These are phyloP conservation scores for Agelastica alni DNA, from an alignment of 2,888 invertebrate species.

Conservation along the genomic window DNA sequence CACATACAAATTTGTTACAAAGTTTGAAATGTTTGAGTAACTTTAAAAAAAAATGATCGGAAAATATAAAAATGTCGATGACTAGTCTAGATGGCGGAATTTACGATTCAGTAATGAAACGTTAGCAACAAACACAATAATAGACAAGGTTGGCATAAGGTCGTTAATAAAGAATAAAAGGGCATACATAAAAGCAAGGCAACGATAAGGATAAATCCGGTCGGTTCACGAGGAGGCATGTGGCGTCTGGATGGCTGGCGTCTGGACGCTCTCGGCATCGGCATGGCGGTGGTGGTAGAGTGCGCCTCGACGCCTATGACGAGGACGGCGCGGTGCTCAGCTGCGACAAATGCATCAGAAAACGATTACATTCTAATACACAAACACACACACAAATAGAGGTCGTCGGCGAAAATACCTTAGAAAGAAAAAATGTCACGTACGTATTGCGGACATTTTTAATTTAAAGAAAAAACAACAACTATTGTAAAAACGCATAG, in stretches of 20 bases:
- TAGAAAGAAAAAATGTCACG: not conserved
- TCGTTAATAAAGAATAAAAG: constrained; percentile 45
- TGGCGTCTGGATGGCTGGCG: constrained; percentile 50
- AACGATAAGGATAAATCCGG: constrained; percentile 42
- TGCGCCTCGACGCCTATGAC: not conserved
- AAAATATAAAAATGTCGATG: constrained; percentile 1
- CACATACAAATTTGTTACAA: not conserved
- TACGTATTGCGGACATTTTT: constrained; percentile 1
- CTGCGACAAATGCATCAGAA: constrained; percentile 47
- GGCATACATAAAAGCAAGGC: constrained; percentile 46
- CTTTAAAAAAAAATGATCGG: not conserved
- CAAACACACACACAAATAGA: constrained; percentile 16
- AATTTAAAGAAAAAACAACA: too few species aligned
- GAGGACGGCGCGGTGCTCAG: constrained; percentile 39
- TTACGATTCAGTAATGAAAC: constrained; percentile 14
- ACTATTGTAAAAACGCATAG: too few species aligned
- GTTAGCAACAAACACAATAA: constrained; percentile 20
- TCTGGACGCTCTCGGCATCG: constrained; percentile 39
- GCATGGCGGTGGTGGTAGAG: constrained; percentile 13
- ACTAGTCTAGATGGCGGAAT: constrained; percentile 1
- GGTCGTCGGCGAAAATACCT: constrained; percentile 3
- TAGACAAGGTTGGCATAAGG: constrained; percentile 35
- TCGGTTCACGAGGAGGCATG: constrained; percentile 43
- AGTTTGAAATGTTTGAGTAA: not conserved
- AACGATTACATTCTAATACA: constrained; percentile 49